These are phyloP conservation scores for Philaethria dido DNA, from an alignment of 2,888 invertebrate genomes.

Conservation along the genomic window DNA sequence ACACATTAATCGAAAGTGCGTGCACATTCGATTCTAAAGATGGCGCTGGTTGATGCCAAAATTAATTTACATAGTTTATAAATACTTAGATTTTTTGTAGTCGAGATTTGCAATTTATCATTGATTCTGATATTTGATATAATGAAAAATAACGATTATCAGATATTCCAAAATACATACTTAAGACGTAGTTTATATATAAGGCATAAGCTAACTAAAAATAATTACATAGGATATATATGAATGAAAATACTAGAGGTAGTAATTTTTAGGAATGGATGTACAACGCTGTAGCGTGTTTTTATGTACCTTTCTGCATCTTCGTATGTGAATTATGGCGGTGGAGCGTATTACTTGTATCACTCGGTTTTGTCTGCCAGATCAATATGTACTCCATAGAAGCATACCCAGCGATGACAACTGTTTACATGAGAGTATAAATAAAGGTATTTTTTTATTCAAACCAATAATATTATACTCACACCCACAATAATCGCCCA, in stretches of 20 bases:
- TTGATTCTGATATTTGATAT: not conserved
- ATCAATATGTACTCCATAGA: slow-evolving; percentile 90
- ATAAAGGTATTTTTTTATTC: not conserved
- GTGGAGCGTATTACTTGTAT: slow-evolving; percentile 90
- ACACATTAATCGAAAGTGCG: slow-evolving; percentile 3
- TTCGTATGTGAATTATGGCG: slow-evolving; percentile 91
- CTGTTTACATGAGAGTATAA: slow-evolving; percentile 91
- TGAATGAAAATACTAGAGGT: not conserved
- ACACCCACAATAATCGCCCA: too few relatives aligned
- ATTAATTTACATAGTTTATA: too few relatives aligned
- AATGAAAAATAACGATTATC: not conserved
- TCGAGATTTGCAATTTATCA: not conserved
- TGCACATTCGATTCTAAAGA: not conserved
- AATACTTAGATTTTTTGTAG: not conserved
- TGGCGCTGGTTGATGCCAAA: not conserved
- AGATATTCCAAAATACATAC: too few relatives aligned
- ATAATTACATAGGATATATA: not conserved
- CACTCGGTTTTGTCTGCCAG: slow-evolving; percentile 89
- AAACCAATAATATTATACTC: too few relatives aligned
- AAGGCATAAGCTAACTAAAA: not conserved
- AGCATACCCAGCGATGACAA: slow-evolving; percentile 95
- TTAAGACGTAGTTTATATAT: too few relatives aligned
- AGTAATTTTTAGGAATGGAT: slow-evolving; percentile 87
- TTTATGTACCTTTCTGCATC: slow-evolving; percentile 91
- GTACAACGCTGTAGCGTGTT: slow-evolving; percentile 90